Evolutionary conservation across 2,113 vertebrate genomes (phyloP).

Genomic region (Macroglossus sobrinus): DNA sequence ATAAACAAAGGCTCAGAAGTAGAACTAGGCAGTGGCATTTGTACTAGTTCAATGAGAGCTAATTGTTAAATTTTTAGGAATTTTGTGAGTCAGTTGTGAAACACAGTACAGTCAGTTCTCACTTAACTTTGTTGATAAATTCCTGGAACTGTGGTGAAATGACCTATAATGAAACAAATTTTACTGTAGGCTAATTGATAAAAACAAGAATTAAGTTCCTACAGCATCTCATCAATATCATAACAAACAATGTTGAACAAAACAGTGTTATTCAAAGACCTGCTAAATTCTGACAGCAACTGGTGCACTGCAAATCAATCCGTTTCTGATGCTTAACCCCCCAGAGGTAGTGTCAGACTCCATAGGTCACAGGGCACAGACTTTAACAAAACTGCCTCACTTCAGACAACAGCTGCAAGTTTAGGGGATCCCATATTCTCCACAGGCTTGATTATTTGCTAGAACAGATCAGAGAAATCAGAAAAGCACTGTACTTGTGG

Average conservation of each 20-base stretch:
- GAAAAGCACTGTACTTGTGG: neutral
- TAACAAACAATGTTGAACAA: too few species aligned
- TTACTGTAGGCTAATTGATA: too few species aligned
- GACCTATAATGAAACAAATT: too few species aligned
- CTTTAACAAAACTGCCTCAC: neutral
- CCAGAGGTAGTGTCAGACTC: neutral
- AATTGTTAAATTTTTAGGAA: accelerated
- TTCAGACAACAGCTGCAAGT: neutral
- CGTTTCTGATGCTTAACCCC: accelerated
- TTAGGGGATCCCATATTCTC: neutral
- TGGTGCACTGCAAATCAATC: neutral
- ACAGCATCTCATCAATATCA: too few species aligned
- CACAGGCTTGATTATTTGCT: neutral
- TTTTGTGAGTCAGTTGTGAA: neutral
- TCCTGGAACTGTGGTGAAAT: too few species aligned
- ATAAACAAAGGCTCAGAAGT: neutral
- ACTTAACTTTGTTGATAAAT: too few species aligned
- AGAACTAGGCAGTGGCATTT: too few species aligned
- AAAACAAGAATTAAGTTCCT: too few species aligned
- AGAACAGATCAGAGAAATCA: neutral
- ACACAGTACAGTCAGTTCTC: neutral
- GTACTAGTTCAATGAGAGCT: neutral
- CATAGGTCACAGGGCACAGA: neutral
- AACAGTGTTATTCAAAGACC: neutral
- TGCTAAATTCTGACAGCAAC: neutral